Evolutionary conservation across 2,888 invertebrate genomes (phyloP).

Genomic region (Drosophila atroscutellata): DNA sequence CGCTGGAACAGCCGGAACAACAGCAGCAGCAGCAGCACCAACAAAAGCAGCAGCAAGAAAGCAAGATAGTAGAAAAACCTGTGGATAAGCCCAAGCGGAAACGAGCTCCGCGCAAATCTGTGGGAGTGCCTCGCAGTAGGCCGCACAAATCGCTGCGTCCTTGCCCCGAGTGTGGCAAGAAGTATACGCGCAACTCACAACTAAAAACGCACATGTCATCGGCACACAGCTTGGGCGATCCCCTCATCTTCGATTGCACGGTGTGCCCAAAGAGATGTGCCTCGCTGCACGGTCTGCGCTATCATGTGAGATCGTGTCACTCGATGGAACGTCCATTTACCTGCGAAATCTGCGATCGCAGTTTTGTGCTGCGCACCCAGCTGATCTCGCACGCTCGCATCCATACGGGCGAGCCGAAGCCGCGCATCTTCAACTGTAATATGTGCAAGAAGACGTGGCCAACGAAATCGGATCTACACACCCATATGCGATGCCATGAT

Average conservation of each 20-base stretch:
- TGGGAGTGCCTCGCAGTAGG: background rate
- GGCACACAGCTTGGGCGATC: constrained; percentile 78
- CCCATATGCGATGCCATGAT: constrained; percentile 80
- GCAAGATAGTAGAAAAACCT: background rate
- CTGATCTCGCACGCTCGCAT: constrained; percentile 75
- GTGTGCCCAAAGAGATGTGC: constrained; percentile 77
- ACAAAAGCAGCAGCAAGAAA: background rate
- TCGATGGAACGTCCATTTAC: constrained; percentile 74
- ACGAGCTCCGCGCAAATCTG: constrained; percentile 13
- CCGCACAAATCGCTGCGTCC: constrained; percentile 59
- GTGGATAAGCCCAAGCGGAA: constrained; percentile 21
- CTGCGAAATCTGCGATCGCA: constrained; percentile 69
- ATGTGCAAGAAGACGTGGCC: constrained; percentile 79
- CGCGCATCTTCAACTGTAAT: constrained; percentile 72
- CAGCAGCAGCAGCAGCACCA: background rate
- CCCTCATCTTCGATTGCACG: constrained; percentile 70
- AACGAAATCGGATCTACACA: constrained; percentile 80
- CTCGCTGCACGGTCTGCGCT: constrained; percentile 78
- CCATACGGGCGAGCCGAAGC: constrained; percentile 79
- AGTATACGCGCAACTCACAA: constrained; percentile 82
- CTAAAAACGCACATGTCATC: constrained; percentile 76
- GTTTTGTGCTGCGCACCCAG: constrained; percentile 79
- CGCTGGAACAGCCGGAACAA: constrained; percentile 36
- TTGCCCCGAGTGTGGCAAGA: constrained; percentile 77
- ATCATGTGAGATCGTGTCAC: constrained; percentile 77